Base-by-base conservation (phyloP, 2,113 vertebrate species). In the Paradoxurus hermaphroditus region DNA sequence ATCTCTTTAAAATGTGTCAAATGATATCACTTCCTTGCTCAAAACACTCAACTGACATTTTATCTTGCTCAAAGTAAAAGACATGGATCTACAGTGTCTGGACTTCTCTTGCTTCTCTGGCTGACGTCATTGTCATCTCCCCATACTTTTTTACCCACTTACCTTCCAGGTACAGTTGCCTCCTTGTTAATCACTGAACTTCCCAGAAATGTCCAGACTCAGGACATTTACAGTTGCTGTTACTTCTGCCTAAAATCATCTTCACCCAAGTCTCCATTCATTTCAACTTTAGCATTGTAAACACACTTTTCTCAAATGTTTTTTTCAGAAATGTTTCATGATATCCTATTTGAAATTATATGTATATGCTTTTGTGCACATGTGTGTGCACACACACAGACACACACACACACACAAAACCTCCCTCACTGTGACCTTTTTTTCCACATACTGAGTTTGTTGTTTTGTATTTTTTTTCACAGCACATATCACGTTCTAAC, bases 361-460 rank as follows among this genome's bases (percentile, higher is more conserved):
- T 65, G 36, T 51, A 4, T 29, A 39, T 34, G n/a, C 12, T 46
- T 12, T 12, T 44, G 4, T n/a, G 3, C 11, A 0, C 4, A 31
- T 6, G 5, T 5, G 5, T 7, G 23, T 4, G 11, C 3, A 23
- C 2, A 0, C 36, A 72, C 1, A 27, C 34, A 53, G n/a, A 56
- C 9, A 5, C 7, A 12, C 4, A 36, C 7, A 75, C 4, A 84
- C 9, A 53, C 36, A 67, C 0, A 46, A 7, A 39, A 25, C 5
- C 19, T 78, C 14, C 49, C 21, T 83, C 59, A 46, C n/a, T 4
- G 10, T 78, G 46, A 16, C 2, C 19, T 72, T 93, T 85, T 5
- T 7, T 62, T 3, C 29, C 12, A 44, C 5, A 51, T 75, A 53
- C 2, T 13, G 12, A 1, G 29, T 51, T 63, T 95, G n/a, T n/a